Evolutionary conservation across 2,797 vertebrate genomes (phyloP).

Genomic region (Neosalanx taihuensis): DNA sequence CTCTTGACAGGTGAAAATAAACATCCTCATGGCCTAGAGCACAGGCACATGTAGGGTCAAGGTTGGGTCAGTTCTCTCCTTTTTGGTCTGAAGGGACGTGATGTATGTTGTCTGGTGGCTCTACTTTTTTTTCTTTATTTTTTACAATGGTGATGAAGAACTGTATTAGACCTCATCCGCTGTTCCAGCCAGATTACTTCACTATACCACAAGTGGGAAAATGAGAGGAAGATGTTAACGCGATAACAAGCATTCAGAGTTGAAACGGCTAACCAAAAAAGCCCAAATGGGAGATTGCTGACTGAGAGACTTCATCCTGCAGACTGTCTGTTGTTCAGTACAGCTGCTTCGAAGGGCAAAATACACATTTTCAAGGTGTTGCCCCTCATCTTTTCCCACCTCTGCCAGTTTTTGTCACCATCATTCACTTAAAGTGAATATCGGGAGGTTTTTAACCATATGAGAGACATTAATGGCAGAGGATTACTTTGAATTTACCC

Average conservation of each 20-base stretch:
- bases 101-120: neutral
- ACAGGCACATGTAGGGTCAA: neutral
- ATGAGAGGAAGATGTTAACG: neutral
- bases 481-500: neutral
- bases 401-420: neutral
- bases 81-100: neutral
- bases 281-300: neutral
- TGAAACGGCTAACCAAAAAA: neutral
- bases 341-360: neutral
- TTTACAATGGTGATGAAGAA: neutral
- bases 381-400: neutral
- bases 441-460: neutral
- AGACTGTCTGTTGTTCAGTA: neutral
- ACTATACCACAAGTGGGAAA: neutral
- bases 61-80: neutral
- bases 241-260: neutral
- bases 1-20: slow-evolving; percentile 14
- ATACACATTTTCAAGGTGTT: neutral
- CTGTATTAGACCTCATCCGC: neutral
- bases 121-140: neutral
- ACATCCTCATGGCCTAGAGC: slow-evolving; percentile 4
- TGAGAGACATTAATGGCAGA: neutral
- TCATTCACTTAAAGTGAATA: neutral
- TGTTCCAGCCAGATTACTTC: neutral
- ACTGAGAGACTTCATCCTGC: neutral